A percentile compares a stretch with the other conserved stretches of the same genome.
phyloP scores from a whole-genome alignment of 1,140 invertebrate species.

The Harlomillsia oculata region DNA sequence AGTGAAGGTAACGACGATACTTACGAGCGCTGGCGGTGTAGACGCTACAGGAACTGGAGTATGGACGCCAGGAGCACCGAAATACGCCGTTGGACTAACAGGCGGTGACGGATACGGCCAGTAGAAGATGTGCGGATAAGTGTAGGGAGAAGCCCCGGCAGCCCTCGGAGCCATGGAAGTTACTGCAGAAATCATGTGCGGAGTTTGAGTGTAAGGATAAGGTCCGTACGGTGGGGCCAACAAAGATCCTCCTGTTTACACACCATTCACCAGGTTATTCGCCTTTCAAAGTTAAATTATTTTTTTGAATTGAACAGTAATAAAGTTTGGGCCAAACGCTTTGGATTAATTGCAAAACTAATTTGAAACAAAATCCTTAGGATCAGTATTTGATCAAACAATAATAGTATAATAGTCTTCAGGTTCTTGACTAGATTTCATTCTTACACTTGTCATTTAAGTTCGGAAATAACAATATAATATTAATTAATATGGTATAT shows the following conservation, averaged over 20 bases:
- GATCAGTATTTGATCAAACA: too few species aligned
- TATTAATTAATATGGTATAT: too few species aligned
- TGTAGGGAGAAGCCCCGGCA: conserved; percentile 43
- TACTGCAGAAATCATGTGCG: conserved; percentile 41
- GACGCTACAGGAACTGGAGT: conserved; percentile 18
- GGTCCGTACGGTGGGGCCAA: conserved; percentile 37
- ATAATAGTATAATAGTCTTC: too few species aligned
- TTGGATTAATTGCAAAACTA: too few species aligned
- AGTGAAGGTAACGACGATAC: background rate
- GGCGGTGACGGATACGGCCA: conserved; percentile 77
- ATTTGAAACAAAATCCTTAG: too few species aligned
- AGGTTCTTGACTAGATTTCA: too few species aligned
- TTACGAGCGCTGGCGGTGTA: conserved; percentile 20
- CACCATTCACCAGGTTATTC: background rate
- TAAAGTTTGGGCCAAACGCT: conserved; percentile 22
- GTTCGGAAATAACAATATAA: too few species aligned
- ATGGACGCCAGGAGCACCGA: conserved; percentile 7
- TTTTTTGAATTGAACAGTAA: background rate
- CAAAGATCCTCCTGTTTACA: conserved; percentile 15
- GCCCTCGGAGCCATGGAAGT: conserved; percentile 47
- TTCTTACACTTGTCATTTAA: too few species aligned
- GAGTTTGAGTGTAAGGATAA: conserved; percentile 40
- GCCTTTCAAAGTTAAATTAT: background rate
- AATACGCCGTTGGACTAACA: conserved; percentile 63
- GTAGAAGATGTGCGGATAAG: conserved; percentile 28